phyloP scores from a whole-genome alignment of 2,113 vertebrate species.

The Gorsachius goisagi region DNA sequence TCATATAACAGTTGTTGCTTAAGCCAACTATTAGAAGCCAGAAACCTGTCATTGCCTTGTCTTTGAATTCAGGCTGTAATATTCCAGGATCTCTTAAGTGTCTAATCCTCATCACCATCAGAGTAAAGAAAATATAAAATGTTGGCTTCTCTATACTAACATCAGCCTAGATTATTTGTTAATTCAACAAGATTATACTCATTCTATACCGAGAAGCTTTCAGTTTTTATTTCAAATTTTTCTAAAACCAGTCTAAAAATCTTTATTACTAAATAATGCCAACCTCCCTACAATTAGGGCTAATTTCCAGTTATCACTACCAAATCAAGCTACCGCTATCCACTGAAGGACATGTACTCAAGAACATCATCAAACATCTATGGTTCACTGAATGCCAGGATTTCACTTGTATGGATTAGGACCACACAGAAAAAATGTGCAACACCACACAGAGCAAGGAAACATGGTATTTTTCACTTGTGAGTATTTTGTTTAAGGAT shows the following conservation, averaged over 20 bases:
- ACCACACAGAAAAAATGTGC: neutral
- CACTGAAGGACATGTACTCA: neutral
- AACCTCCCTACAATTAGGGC: neutral
- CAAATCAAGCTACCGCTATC: neutral
- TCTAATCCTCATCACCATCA: neutral
- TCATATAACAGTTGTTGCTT: fast-evolving
- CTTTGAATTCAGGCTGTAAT: neutral
- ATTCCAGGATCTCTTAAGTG: neutral
- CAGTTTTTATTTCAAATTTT: neutral
- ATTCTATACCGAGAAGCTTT: neutral
- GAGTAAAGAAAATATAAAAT: neutral
- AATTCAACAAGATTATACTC: neutral
- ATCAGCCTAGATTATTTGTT: neutral
- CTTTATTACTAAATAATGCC: neutral
- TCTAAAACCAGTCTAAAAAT: neutral
- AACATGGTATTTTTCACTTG: neutral
- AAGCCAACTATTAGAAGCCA: neutral
- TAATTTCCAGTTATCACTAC: neutral
- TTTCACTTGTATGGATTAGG: neutral
- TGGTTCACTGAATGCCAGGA: neutral
- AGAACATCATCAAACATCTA: neutral
- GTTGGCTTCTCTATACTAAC: neutral
- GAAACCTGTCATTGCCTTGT: neutral
- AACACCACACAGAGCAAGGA: neutral
- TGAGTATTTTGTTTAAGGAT: conserved; percentile 22